Percentiles rank a stretch among this genome's conserved stretches.
phyloP scores from a whole-genome alignment of 2,797 vertebrate genomes.

The Anolis apletophallus region DNA sequence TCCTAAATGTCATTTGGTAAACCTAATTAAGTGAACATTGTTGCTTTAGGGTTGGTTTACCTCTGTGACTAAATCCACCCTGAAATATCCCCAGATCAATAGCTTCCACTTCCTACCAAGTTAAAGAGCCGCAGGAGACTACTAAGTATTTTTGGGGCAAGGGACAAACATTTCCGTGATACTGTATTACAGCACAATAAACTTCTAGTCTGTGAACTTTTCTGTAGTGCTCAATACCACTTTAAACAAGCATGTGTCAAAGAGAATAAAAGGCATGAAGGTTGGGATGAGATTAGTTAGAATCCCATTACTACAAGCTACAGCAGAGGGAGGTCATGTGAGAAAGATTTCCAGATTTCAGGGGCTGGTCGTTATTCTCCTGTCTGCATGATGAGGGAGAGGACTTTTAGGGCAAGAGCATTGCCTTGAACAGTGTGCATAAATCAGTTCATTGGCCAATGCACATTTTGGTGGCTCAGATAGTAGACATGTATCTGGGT shows the following conservation, averaged over 20 bases:
- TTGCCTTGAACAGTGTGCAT: no score
- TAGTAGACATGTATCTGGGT: no score
- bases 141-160: neutral
- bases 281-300: neutral
- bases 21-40: neutral
- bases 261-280: neutral
- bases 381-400: neutral
- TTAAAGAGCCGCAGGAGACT: neutral
- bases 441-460: no score
- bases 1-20: neutral
- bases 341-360: neutral
- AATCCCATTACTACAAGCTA: neutral
- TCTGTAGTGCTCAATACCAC: neutral
- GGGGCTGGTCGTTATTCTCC: no score
- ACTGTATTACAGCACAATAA: neutral
- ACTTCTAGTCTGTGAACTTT: neutral
- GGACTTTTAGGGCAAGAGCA: no score
- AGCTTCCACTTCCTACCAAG: neutral
- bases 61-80: neutral
- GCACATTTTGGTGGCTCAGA: no score
- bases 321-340: neutral
- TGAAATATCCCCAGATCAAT: slow-evolving; percentile 17
- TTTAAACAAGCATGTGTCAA: neutral
- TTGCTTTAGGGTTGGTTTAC: slow-evolving; percentile 2
- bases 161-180: neutral